Evolutionary conservation across 2,888 invertebrate species (phyloP).

Genomic region (Phoronis australis): DNA sequence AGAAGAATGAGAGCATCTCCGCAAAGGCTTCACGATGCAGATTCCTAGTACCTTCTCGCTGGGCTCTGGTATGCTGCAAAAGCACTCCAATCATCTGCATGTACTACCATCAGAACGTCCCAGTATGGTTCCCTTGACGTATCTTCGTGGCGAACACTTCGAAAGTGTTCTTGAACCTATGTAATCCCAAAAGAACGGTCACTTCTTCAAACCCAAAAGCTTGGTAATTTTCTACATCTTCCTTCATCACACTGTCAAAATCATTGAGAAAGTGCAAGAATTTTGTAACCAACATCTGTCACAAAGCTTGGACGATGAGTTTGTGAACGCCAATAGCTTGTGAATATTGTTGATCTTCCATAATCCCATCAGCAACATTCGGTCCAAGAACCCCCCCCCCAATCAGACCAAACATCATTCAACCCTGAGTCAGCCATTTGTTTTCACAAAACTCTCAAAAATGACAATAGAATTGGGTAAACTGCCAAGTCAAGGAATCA

Average conservation of each 20-base stretch:
- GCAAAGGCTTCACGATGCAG: no score
- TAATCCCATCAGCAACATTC: constrained; percentile 3
- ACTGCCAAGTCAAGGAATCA: no score
- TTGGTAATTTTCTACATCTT: background rate
- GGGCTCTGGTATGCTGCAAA: background rate
- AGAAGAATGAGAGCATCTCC: no score
- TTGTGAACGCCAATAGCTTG: constrained; percentile 3
- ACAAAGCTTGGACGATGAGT: constrained; percentile 1
- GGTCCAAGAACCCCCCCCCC: no score
- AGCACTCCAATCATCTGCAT: background rate
- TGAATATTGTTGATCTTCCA: constrained; percentile 1
- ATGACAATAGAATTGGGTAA: no score
- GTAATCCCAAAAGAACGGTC: background rate
- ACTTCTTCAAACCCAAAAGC: background rate
- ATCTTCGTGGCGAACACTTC: background rate
- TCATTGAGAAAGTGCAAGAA: background rate
- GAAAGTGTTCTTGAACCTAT: background rate
- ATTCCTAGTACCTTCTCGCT: no score
- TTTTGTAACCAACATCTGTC: background rate
- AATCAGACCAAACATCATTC: no score
- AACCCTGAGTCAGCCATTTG: no score
- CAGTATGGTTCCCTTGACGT: background rate
- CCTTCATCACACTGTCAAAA: background rate
- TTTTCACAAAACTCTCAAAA: no score
- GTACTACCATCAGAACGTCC: background rate